Evolutionary conservation across 2,888 invertebrate genomes (phyloP).

Genomic region (Dorcus hopei): DNA sequence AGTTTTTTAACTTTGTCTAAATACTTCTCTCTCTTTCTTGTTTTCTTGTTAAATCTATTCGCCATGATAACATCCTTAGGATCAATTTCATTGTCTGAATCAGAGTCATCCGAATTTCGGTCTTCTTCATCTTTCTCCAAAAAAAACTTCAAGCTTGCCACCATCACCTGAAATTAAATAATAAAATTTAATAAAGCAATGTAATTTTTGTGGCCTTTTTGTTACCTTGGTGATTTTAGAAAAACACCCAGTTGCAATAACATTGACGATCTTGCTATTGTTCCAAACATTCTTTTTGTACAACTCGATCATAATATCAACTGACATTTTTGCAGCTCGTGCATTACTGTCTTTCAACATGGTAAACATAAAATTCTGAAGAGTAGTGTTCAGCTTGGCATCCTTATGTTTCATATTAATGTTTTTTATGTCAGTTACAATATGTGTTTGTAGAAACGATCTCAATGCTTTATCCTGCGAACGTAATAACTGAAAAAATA

Average conservation of each 20-base stretch:
- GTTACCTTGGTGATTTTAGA: conserved; percentile 95
- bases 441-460: conserved; percentile 85
- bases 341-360: conserved; percentile 87
- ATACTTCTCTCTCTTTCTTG: conserved; percentile 88
- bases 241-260: conserved; percentile 91
- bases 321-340: conserved; percentile 88
- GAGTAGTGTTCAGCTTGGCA: conserved; percentile 80
- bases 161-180: conserved; percentile 56
- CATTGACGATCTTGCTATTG: conserved; percentile 96
- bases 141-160: conserved; percentile 94
- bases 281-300: conserved; percentile 97
- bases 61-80: conserved; percentile 83
- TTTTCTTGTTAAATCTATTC: conserved; percentile 93
- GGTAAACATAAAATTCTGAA: conserved; percentile 95
- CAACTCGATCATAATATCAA: conserved; percentile 91
- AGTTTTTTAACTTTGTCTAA: conserved; percentile 84
- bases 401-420: conserved; percentile 89
- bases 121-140: conserved; percentile 77
- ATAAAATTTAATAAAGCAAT: background rate
- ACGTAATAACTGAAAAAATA: conserved; percentile 88
- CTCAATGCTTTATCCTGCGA: conserved; percentile 89
- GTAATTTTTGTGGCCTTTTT: background rate
- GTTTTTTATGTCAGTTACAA: conserved; percentile 92
- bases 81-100: conserved; percentile 66
- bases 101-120: conserved; percentile 66